phyloP scores from a whole-genome alignment of 2,888 invertebrate genomes.

The Sphaerophoria taeniata region DNA sequence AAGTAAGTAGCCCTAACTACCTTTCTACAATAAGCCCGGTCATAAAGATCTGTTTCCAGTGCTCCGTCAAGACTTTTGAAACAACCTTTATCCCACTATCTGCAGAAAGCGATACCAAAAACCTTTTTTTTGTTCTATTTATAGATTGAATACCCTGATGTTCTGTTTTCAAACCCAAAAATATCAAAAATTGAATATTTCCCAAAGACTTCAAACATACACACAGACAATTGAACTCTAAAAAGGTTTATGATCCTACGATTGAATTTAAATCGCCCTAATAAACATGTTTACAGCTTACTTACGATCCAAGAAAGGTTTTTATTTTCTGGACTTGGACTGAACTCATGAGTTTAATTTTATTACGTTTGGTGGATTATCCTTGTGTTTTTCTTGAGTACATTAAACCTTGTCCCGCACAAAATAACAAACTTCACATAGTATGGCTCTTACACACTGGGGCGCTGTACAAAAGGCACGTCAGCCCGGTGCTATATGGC shows the following conservation, averaged over 20 bases:
- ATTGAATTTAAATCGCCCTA: slow-evolving; percentile 30
- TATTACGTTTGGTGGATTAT: background rate
- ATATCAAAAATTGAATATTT: too few relatives aligned
- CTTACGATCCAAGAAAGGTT: background rate
- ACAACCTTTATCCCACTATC: too few relatives aligned
- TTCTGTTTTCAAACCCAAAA: too few relatives aligned
- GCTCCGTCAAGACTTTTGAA: too few relatives aligned
- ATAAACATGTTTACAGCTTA: slow-evolving; percentile 48
- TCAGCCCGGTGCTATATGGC: slow-evolving; percentile 4
- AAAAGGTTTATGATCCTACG: slow-evolving; percentile 5
- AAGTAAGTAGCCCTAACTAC: too few relatives aligned
- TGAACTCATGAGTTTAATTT: slow-evolving; percentile 39
- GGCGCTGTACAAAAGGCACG: slow-evolving; percentile 7
- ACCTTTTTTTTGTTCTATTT: too few relatives aligned
- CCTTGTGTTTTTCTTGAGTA: background rate
- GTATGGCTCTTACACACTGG: background rate
- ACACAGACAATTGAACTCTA: background rate
- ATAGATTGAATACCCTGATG: too few relatives aligned
- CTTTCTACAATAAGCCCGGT: too few relatives aligned
- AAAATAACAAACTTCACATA: slow-evolving; percentile 25
- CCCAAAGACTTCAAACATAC: too few relatives aligned
- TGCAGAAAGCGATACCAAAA: too few relatives aligned
- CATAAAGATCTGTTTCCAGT: too few relatives aligned
- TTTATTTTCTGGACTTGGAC: background rate
- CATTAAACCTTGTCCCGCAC: background rate